phyloP scores from a whole-genome alignment of 2,113 vertebrate genomes.

The Gracilinanus agilis region DNA sequence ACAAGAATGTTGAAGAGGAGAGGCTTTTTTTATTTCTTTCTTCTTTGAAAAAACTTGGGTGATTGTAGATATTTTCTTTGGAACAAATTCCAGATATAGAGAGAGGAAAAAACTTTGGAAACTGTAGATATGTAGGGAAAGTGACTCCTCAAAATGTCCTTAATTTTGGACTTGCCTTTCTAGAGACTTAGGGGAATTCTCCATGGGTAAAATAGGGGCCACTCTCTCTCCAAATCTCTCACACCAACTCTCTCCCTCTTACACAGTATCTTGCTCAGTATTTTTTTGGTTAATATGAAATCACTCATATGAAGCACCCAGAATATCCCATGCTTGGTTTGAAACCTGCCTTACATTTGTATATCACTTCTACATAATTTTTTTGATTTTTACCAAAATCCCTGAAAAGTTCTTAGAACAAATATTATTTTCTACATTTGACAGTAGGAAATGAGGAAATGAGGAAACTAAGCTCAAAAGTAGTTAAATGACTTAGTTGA shows the following conservation, averaged over 20 bases:
- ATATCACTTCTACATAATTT: background rate
- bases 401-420: background rate
- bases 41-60: background rate
- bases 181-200: background rate
- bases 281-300: background rate
- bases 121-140: background rate
- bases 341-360: background rate
- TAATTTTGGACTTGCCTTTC: background rate
- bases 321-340: background rate
- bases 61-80: background rate
- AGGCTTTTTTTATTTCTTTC: background rate
- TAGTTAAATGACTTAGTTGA: background rate
- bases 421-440: background rate
- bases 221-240: background rate
- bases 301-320: background rate
- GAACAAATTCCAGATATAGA: background rate
- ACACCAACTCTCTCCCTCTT: background rate
- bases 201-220: background rate
- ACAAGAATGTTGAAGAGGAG: background rate
- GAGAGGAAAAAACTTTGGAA: background rate
- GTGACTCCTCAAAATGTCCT: background rate
- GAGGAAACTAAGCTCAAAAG: background rate
- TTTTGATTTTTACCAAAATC: background rate
- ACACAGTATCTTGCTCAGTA: background rate
- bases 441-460: too few species aligned